A percentile compares a stretch with the other conserved stretches of the same genome.
Conservation (phyloP, 2,797 vertebrate genomes). For the Hozukius guyotensis region DNA sequence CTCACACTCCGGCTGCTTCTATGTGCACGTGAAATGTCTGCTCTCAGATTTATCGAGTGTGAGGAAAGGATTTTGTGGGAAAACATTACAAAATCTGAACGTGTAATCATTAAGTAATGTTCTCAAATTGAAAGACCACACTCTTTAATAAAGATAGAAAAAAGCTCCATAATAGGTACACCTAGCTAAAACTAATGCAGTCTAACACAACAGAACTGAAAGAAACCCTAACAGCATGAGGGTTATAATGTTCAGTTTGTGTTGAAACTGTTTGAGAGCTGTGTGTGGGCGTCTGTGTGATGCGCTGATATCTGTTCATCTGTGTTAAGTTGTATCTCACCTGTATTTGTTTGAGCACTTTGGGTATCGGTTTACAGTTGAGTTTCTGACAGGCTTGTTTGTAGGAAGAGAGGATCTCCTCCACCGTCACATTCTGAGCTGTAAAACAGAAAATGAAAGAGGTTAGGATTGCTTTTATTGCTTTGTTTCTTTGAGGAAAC, state of each 20-base stretch:
- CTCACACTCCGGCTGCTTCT: too few species aligned
- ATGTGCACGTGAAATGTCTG: too few species aligned
- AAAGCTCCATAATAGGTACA: background rate
- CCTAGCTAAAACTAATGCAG: background rate
- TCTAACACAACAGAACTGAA: background rate
- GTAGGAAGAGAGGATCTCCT: conserved; percentile 91
- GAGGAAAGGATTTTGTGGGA: too few species aligned
- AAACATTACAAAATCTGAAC: too few species aligned
- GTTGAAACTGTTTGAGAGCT: background rate
- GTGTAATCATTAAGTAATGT: background rate
- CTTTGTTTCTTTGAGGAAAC: background rate
- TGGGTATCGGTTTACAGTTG: conserved; percentile 92
- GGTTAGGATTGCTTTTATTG: conserved; percentile 33
- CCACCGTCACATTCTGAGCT: conserved; percentile 95
- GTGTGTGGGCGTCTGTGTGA: background rate
- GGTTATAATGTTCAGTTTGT: background rate
- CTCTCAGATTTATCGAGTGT: too few species aligned
- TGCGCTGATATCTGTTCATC: background rate
- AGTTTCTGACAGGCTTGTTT: conserved; percentile 94
- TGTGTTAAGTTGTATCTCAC: conserved; percentile 70
- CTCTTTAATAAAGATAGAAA: background rate
- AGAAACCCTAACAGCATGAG: background rate
- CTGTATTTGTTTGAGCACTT: conserved; percentile 94
- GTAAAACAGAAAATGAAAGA: conserved; percentile 50
- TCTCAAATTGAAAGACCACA: background rate